These are phyloP conservation scores for Oreochromis grahami DNA, from an alignment of 2,797 vertebrate species.

Conservation along the genomic window DNA sequence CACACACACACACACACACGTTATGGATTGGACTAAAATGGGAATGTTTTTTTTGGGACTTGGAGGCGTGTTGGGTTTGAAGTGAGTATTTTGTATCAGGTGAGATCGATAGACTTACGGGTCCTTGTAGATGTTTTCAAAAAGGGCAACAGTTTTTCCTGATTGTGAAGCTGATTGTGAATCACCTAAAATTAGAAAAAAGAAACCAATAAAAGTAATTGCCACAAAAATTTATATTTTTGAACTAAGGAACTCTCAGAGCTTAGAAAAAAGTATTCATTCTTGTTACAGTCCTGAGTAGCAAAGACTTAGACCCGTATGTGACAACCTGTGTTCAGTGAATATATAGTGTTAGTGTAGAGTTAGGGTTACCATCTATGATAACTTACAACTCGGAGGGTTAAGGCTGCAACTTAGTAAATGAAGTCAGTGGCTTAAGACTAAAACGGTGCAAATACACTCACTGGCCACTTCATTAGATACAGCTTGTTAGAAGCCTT, in stretches of 20 bases:
- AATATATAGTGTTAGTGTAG: background rate
- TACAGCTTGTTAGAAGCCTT: background rate
- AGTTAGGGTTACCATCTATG: background rate
- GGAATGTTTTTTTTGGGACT: slow-evolving; percentile 31
- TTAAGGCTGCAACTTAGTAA: background rate
- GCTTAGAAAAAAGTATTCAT: background rate
- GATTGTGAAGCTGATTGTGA: background rate
- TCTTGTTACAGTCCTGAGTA: background rate
- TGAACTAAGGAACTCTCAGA: background rate
- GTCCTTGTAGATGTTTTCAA: slow-evolving; percentile 7
- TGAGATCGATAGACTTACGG: slow-evolving; percentile 50
- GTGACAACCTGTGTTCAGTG: background rate
- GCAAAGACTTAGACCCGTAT: background rate
- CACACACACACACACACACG: background rate
- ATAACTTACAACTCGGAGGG: background rate
- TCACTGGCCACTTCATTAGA: background rate
- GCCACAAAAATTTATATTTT: background rate
- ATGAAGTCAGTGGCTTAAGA: background rate
- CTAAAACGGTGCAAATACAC: background rate
- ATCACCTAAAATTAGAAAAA: background rate
- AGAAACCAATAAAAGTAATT: background rate
- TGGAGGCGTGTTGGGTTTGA: slow-evolving; percentile 1
- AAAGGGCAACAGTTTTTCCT: background rate
- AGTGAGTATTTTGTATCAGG: slow-evolving; percentile 13
- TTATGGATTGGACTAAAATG: slow-evolving; percentile 48